A percentile compares a stretch with the other conserved stretches of the same genome.
phyloP scores from a whole-genome alignment of 2,797 vertebrate species.

The Mastacembelus armatus region DNA sequence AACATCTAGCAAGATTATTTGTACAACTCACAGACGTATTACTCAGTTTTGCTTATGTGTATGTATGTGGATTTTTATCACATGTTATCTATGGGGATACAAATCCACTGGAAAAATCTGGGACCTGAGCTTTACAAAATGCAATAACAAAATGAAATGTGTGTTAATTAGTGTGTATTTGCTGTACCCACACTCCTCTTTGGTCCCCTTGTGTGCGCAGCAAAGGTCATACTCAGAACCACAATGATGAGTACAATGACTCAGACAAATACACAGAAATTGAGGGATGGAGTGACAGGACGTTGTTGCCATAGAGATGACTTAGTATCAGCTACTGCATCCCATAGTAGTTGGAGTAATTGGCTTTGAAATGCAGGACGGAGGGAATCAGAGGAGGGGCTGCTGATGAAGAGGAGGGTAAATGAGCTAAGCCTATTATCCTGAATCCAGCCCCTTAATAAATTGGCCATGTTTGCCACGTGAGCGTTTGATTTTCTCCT shows the following conservation, averaged over 20 bases:
- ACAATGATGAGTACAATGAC: slow-evolving; percentile 62
- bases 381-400: slow-evolving; percentile 21
- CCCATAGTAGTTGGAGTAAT: slow-evolving; percentile 67
- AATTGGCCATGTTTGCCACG: slow-evolving; percentile 57
- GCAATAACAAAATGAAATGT: not conserved
- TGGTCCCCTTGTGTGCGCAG: slow-evolving; percentile 8
- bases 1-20: slow-evolving; percentile 65
- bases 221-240: slow-evolving; percentile 67
- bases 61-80: not conserved
- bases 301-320: slow-evolving; percentile 75
- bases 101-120: slow-evolving; percentile 4
- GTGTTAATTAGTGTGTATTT: not conserved
- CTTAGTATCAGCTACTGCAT: slow-evolving; percentile 65
- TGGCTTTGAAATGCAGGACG: slow-evolving; percentile 65
- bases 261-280: slow-evolving; percentile 56
- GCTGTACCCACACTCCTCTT: not conserved
- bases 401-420: slow-evolving; percentile 60
- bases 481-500: slow-evolving; percentile 59
- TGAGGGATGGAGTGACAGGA: slow-evolving; percentile 44
- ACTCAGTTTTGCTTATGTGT: slow-evolving; percentile 1
- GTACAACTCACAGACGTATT: slow-evolving; percentile 52
- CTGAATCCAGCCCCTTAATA: slow-evolving; percentile 52
- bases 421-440: slow-evolving; percentile 72
- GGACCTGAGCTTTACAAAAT: not conserved
- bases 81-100: slow-evolving; percentile 12